Evolutionary conservation across 2,888 invertebrate species (phyloP).

Genomic region (Dysmachus trigonus): DNA sequence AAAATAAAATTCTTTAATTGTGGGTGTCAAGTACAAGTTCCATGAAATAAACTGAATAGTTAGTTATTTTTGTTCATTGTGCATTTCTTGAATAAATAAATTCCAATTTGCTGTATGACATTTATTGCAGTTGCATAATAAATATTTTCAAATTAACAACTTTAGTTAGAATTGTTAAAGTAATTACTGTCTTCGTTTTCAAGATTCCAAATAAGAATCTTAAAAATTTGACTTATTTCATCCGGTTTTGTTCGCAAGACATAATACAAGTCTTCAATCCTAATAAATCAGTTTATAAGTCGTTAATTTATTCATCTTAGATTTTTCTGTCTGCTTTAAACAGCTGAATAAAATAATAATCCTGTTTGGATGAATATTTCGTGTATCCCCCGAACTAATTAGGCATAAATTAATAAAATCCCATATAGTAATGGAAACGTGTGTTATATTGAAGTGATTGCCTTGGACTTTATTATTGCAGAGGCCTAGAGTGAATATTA

Average conservation of each 20-base stretch:
- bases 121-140: too few species aligned
- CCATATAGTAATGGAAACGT: not conserved
- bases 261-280: not conserved
- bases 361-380: not conserved
- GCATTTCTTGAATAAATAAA: too few species aligned
- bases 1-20: not conserved
- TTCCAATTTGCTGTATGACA: too few species aligned
- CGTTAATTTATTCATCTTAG: not conserved
- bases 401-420: not conserved
- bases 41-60: not conserved
- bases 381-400: not conserved
- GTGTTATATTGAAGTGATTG: not conserved
- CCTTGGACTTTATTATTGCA: not conserved
- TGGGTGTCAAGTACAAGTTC: not conserved
- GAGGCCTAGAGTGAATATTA: not conserved
- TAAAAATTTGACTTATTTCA: not conserved
- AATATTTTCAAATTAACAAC: not conserved
- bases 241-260: not conserved
- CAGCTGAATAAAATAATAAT: not conserved
- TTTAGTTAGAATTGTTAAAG: not conserved
- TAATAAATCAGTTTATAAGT: not conserved
- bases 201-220: not conserved
- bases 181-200: not conserved
- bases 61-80: not conserved
- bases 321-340: not conserved